Percentiles rank a stretch among this genome's conserved stretches.
Evolutionary conservation across 2,888 invertebrate genomes (phyloP).

Genomic region (Cephonodes hylas): DNA sequence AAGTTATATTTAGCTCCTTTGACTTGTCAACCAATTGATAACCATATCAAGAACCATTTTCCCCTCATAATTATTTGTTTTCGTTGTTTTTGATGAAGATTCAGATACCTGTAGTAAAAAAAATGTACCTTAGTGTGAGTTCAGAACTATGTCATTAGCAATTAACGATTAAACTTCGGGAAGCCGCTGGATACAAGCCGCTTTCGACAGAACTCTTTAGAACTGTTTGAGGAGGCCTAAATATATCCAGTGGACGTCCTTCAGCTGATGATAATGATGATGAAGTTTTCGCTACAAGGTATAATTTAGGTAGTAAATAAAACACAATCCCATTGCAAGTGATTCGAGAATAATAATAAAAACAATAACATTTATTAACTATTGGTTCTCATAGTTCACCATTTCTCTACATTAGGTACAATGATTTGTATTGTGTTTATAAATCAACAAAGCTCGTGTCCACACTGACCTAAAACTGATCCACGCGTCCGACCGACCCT

Average conservation of each 20-base stretch:
- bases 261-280: background rate
- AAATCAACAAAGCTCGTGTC: slow-evolving; percentile 72
- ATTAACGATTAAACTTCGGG: too few species aligned
- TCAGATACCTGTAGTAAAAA: too few species aligned
- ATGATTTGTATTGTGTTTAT: slow-evolving; percentile 65
- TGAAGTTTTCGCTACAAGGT: background rate
- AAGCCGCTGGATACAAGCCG: too few species aligned
- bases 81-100: too few species aligned
- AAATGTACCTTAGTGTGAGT: too few species aligned
- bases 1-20: too few species aligned
- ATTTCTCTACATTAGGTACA: slow-evolving; percentile 74
- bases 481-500: background rate
- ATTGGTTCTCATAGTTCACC: slow-evolving; percentile 75
- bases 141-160: too few species aligned
- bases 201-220: too few species aligned
- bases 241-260: background rate
- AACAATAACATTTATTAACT: slow-evolving; percentile 79
- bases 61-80: too few species aligned
- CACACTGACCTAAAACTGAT: slow-evolving; percentile 45
- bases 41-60: too few species aligned
- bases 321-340: slow-evolving; percentile 73
- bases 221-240: too few species aligned
- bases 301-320: slow-evolving; percentile 46
- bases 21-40: too few species aligned
- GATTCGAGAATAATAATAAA: slow-evolving; percentile 79